Evolutionary conservation across 2,888 invertebrate genomes (phyloP).

Genomic region (Tridacna crocea): DNA sequence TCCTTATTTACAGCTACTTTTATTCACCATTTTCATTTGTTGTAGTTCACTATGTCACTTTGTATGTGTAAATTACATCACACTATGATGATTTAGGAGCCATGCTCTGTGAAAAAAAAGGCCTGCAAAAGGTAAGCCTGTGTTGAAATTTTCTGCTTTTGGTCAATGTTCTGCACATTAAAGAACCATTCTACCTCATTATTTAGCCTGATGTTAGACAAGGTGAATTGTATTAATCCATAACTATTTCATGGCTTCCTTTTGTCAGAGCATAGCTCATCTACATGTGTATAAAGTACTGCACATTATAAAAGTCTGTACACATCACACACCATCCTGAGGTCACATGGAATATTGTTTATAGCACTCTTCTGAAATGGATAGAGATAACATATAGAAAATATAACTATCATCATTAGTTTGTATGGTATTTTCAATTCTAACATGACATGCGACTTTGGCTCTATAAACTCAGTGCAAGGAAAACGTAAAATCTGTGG

Average conservation of each 20-base stretch:
- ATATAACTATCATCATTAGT: not conserved
- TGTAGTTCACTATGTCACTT: no score
- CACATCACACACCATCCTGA: constrained; percentile 40
- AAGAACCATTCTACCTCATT: no score
- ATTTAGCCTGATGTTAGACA: not conserved
- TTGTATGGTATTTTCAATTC: not conserved
- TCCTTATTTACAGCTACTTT: no score
- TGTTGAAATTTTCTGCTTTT: no score
- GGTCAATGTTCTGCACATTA: no score
- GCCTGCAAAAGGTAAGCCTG: no score
- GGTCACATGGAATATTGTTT: constrained; percentile 53
- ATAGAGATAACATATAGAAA: not conserved
- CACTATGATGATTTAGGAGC: no score
- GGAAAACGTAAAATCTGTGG: no score
- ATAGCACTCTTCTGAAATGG: constrained; percentile 23
- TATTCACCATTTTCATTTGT: no score
- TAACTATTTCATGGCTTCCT: not conserved
- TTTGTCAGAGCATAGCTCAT: not conserved
- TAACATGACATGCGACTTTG: not conserved
- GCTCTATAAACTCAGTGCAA: no score
- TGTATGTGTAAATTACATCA: no score
- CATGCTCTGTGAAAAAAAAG: no score
- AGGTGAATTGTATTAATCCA: not conserved
- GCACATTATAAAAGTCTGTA: constrained; percentile 2
- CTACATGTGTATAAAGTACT: not conserved